These are phyloP conservation scores for Molothrus aeneus DNA, from an alignment of 2,797 vertebrate genomes.

Conservation along the genomic window DNA sequence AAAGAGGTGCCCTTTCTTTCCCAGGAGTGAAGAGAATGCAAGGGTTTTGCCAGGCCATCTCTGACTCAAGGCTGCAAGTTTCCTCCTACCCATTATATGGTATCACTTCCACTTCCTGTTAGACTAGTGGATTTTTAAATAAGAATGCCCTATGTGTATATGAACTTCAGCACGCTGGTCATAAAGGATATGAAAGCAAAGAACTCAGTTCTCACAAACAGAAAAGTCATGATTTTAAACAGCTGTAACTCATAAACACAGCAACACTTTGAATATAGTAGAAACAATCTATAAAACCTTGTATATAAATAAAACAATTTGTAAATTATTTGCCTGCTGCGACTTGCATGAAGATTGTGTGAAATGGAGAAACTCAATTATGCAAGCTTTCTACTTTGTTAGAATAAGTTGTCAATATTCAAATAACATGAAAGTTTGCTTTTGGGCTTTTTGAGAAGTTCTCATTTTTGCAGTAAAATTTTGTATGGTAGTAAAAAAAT, in stretches of 20 bases:
- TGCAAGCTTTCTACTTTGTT: neutral
- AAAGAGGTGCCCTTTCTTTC: neutral
- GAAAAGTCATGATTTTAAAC: neutral
- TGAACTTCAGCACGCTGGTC: neutral
- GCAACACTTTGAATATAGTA: neutral
- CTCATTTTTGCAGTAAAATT: neutral
- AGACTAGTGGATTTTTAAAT: neutral
- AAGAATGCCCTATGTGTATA: neutral
- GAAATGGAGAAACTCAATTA: neutral
- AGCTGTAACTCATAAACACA: neutral
- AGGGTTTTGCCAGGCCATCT: neutral
- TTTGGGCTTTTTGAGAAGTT: neutral
- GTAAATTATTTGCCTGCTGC: neutral
- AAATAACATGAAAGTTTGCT: neutral
- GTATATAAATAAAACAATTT: neutral
- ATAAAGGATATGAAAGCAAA: neutral
- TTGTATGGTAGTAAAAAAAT: conserved; percentile 14
- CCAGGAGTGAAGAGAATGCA: neutral
- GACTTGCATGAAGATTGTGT: neutral
- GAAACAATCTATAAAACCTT: neutral
- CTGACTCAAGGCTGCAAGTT: neutral
- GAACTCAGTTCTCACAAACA: neutral
- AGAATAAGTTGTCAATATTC: neutral
- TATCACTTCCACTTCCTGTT: neutral
- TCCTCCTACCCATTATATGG: neutral